Percentiles rank a stretch among this genome's conserved stretches.
Conservation (phyloP, 2,113 vertebrate genomes). For the Siphamia tubifer region DNA sequence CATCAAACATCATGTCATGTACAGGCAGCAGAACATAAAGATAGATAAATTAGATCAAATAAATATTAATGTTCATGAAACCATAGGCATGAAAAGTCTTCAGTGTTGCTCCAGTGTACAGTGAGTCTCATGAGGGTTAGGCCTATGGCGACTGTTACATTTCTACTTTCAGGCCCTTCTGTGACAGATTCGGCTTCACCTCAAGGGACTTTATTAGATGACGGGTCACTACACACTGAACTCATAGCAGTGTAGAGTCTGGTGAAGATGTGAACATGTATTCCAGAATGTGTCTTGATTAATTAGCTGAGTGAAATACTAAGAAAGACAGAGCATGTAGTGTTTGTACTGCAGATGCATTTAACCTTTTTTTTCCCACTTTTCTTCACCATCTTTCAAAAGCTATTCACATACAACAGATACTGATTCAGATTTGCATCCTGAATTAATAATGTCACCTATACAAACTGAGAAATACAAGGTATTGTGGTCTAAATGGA, state of each 20-base stretch:
- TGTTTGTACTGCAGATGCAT: too few relatives aligned
- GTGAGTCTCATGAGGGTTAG: conserved; percentile 32
- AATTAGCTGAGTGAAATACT: conserved; percentile 63
- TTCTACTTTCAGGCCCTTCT: conserved; percentile 25
- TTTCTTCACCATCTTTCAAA: background rate
- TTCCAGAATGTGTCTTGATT: conserved; percentile 66
- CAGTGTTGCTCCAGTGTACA: conserved; percentile 6
- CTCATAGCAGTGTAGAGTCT: conserved; percentile 44
- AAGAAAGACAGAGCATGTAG: too few relatives aligned
- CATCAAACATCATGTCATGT: conserved; percentile 7
- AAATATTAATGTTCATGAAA: conserved; percentile 39
- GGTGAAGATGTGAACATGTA: too few relatives aligned
- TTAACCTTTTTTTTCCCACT: too few relatives aligned
- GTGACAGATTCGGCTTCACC: conserved; percentile 56
- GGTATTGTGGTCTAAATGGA: too few relatives aligned
- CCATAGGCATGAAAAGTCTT: conserved; percentile 23
- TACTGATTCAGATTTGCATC: background rate
- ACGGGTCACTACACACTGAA: conserved; percentile 60
- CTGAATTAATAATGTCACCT: background rate
- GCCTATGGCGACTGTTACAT: conserved; percentile 16
- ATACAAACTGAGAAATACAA: too few relatives aligned
- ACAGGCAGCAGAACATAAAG: background rate
- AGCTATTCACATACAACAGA: background rate
- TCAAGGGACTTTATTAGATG: conserved; percentile 63
- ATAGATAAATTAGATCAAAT: conserved; percentile 16